A percentile compares a stretch with the other conserved stretches of the same genome.
phyloP scores from a whole-genome alignment of 1,140 invertebrate species.

The Leptinotarsa undecemlineata region DNA sequence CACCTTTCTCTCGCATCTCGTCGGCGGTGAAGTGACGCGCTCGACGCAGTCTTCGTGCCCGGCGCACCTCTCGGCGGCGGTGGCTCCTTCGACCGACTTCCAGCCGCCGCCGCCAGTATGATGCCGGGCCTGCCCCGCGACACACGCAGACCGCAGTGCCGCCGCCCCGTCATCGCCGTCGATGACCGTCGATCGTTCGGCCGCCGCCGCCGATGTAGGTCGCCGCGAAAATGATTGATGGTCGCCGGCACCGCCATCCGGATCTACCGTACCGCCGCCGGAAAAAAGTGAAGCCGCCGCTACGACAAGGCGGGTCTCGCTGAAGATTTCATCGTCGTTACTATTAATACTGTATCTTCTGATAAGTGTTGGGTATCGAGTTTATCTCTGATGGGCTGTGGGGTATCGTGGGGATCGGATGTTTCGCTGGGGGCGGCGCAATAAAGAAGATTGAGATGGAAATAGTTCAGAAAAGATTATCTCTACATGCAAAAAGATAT shows the following conservation, averaged over 20 bases:
- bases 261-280: conserved; percentile 44
- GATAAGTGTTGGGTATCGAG: background rate
- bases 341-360: background rate
- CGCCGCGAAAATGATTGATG: conserved; percentile 28
- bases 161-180: conserved; percentile 8
- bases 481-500: too few relatives aligned
- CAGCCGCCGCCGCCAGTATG: conserved; percentile 48
- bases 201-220: conserved; percentile 21
- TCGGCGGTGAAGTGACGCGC: background rate
- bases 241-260: conserved; percentile 39
- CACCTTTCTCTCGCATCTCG: background rate
- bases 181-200: background rate
- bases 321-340: background rate
- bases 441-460: too few relatives aligned
- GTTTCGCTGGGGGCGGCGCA: background rate
- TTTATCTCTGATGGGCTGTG: background rate
- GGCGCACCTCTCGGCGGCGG: conserved; percentile 17
- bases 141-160: conserved; percentile 14
- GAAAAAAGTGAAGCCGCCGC: background rate
- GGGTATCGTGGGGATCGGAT: background rate
- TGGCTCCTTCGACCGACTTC: conserved; percentile 32
- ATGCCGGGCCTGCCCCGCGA: conserved; percentile 45
- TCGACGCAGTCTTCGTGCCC: conserved; percentile 9
- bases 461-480: too few relatives aligned
- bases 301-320: background rate